These are phyloP conservation scores for Branchellion lobata DNA, from an alignment of 2,888 invertebrate species.

Conservation along the genomic window DNA sequence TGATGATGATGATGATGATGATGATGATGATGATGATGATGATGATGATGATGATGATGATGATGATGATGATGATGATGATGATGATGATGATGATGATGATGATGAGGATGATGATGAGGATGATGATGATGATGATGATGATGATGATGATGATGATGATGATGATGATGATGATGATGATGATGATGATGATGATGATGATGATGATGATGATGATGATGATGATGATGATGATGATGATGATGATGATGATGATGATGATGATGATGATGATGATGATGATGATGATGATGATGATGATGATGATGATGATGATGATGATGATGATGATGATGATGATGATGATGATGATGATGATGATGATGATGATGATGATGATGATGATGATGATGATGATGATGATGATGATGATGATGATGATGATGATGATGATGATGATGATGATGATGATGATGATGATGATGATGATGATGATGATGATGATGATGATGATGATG, in stretches of 20 bases:
- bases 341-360: background rate
- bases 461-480: no score
- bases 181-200: slow-evolving; percentile 49
- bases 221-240: slow-evolving; percentile 49
- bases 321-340: slow-evolving; percentile 16
- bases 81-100: no score
- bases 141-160: slow-evolving; percentile 48
- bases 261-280: slow-evolving; percentile 48
- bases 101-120: no score
- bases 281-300: slow-evolving; percentile 49
- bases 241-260: slow-evolving; percentile 49
- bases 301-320: slow-evolving; percentile 49
- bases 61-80: no score
- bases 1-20: slow-evolving; percentile 10
- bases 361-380: background rate
- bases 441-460: background rate
- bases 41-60: slow-evolving; percentile 5
- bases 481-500: slow-evolving; percentile 2
- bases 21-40: slow-evolving; percentile 23
- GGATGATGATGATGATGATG: no score
- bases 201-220: slow-evolving; percentile 49
- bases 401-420: background rate
- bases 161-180: slow-evolving; percentile 48
- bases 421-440: slow-evolving; percentile 9
- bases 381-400: background rate